Conservation (phyloP, 2,797 vertebrate genomes). For the Botia almorhae region DNA sequence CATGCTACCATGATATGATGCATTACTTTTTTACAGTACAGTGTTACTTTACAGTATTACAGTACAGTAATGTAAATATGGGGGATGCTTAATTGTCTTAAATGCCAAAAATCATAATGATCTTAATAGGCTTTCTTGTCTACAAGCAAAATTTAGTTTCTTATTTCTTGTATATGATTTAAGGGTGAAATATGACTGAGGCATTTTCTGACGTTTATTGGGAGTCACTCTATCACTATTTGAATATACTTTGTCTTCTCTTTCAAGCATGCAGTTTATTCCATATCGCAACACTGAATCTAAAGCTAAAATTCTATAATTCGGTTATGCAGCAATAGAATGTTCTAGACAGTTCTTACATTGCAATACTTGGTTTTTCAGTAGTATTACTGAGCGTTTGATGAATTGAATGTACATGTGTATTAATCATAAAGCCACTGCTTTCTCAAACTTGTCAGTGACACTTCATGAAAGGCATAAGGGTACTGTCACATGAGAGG, state of each 20-base stretch:
- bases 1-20: too few species aligned
- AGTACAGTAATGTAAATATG: too few species aligned
- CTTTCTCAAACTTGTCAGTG: conserved; percentile 15
- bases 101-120: background rate
- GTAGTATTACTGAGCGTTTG: background rate
- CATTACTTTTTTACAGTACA: too few species aligned
- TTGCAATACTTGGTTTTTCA: background rate
- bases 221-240: too few species aligned
- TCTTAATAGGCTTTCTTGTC: background rate
- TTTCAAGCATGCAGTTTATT: background rate
- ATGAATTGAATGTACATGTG: conserved; percentile 8
- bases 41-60: too few species aligned
- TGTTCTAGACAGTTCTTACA: background rate
- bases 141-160: too few species aligned
- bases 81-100: too few species aligned
- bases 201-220: background rate
- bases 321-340: background rate
- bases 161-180: too few species aligned
- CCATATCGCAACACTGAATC: conserved; percentile 32
- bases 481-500: too few species aligned
- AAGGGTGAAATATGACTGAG: background rate
- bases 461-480: background rate
- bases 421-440: background rate
- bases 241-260: too few species aligned
- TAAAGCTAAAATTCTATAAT: background rate